phyloP scores from a whole-genome alignment of 2,113 vertebrate species.

The Neoarius graeffei region DNA sequence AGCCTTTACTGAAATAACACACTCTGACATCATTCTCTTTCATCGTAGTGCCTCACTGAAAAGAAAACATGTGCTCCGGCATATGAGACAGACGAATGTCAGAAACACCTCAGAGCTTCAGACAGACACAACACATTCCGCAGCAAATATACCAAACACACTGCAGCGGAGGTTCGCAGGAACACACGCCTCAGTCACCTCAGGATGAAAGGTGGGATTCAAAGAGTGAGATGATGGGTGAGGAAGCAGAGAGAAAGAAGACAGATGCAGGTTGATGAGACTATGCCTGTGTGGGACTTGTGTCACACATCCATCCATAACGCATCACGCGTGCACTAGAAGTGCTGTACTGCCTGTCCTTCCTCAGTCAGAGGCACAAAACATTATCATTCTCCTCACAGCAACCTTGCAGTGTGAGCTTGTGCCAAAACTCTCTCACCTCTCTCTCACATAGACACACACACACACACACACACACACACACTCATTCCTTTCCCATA shows the following conservation, averaged over 20 bases:
- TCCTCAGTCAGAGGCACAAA: constrained; percentile 50
- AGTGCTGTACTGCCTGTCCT: constrained; percentile 33
- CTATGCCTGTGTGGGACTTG: constrained; percentile 21
- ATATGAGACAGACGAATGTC: neutral
- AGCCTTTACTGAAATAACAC: neutral
- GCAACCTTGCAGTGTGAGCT: constrained; percentile 58
- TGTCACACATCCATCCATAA: constrained; percentile 20
- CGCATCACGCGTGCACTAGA: neutral
- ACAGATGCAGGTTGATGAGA: constrained; percentile 36
- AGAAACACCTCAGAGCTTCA: neutral
- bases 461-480: constrained; percentile 33
- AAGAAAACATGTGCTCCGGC: constrained; percentile 5
- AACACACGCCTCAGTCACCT: neutral
- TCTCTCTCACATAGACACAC: constrained; percentile 5
- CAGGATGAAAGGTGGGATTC: neutral
- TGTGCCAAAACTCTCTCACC: constrained; percentile 42
- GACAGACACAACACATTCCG: constrained; percentile 3
- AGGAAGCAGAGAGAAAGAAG: constrained; percentile 16
- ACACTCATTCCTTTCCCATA: constrained; percentile 1
- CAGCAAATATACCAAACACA: constrained; percentile 11
- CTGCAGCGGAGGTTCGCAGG: constrained; percentile 19
- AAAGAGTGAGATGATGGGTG: constrained; percentile 19
- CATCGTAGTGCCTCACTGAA: neutral
- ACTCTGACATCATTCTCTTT: neutral
- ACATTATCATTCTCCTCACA: constrained; percentile 67